Evolutionary conservation across 2,113 vertebrate species (phyloP).

Genomic region (Gopherus evgoodei): DNA sequence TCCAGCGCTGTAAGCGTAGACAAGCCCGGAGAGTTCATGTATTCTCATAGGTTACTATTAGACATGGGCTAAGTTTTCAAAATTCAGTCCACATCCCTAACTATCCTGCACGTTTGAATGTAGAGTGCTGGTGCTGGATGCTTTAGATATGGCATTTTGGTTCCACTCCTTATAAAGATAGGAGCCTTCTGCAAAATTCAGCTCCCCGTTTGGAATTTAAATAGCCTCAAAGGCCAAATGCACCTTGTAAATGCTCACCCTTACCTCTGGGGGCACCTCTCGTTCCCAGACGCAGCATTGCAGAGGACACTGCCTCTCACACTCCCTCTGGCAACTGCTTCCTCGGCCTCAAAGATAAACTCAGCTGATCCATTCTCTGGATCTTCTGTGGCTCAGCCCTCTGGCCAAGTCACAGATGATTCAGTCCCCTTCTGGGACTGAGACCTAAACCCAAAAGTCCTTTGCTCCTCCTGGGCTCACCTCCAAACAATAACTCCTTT

Average conservation of each 20-base stretch:
- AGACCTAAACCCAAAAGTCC: neutral
- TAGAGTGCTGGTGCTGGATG: neutral
- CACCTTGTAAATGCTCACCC: too few species aligned
- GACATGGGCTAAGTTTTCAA: fast-evolving
- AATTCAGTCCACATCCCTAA: neutral
- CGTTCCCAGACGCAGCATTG: neutral
- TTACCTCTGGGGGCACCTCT: too few species aligned
- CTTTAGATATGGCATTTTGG: neutral
- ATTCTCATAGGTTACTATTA: neutral
- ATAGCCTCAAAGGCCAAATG: neutral
- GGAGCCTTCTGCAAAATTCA: neutral
- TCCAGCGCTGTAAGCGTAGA: too few species aligned
- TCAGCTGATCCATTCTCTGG: neutral
- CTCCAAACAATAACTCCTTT: neutral
- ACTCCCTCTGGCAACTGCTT: neutral
- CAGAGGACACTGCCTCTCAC: neutral
- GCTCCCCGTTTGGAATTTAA: neutral
- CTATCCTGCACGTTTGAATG: fast-evolving
- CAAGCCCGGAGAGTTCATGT: neutral
- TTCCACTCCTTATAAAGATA: neutral
- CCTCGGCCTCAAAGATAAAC: neutral
- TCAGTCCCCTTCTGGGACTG: neutral
- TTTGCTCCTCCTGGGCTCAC: neutral
- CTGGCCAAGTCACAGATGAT: neutral
- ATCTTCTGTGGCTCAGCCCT: neutral